A percentile compares a stretch with the other conserved stretches of the same genome.
Evolutionary conservation across 2,797 vertebrate species (phyloP).

Genomic region (Coreius guichenoti): DNA sequence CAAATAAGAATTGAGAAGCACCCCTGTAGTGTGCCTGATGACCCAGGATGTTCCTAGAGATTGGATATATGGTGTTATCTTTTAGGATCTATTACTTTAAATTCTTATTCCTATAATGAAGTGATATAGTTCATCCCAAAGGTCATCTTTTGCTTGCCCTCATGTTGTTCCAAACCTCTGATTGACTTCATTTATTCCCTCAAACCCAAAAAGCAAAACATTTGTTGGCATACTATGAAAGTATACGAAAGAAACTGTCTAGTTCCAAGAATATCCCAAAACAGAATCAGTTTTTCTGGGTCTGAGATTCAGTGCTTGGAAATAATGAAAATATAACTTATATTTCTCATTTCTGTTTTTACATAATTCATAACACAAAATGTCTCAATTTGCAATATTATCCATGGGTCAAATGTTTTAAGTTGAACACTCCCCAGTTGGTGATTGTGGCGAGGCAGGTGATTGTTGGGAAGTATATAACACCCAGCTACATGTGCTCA

Average conservation of each 20-base stretch:
- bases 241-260: neutral
- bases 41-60: too few relatives aligned
- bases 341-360: neutral
- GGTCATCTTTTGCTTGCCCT: neutral
- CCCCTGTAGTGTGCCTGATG: too few relatives aligned
- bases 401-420: constrained; percentile 5
- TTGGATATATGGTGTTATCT: too few relatives aligned
- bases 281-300: neutral
- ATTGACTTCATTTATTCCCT: neutral
- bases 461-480: constrained; percentile 40
- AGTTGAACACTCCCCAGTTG: constrained; percentile 67
- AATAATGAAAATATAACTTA: neutral
- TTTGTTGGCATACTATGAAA: neutral
- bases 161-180: neutral
- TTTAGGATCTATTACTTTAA: too few relatives aligned
- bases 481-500: constrained; percentile 66
- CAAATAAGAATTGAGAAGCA: too few relatives aligned
- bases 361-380: neutral
- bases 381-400: neutral
- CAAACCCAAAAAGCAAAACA: neutral
- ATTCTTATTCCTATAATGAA: too few relatives aligned
- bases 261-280: too few relatives aligned
- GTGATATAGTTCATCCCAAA: too few relatives aligned
- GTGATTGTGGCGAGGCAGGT: constrained; percentile 5
- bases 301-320: neutral